phyloP scores from a whole-genome alignment of 2,888 invertebrate species.

The Drosophila pullipes region DNA sequence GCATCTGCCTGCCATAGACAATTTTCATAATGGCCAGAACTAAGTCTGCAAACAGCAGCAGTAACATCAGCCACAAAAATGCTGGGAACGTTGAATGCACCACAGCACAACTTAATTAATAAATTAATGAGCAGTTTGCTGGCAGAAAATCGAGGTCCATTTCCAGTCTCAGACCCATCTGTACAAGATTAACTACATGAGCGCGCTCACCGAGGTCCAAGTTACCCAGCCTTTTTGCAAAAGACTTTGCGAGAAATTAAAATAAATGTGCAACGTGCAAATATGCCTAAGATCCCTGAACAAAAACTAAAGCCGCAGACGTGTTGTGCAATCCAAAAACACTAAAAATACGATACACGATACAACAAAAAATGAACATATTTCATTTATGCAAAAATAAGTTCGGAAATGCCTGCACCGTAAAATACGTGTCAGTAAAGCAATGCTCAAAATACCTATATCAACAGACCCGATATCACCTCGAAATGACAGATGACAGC shows the following conservation, averaged over 20 bases:
- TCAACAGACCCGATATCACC: conserved; percentile 16
- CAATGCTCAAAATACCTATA: conserved; percentile 5
- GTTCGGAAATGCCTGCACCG: conserved; percentile 44
- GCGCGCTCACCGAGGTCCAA: conserved; percentile 17
- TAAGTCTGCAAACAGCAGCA: conserved; percentile 58
- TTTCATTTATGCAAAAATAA: conserved; percentile 57
- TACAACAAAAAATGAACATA: conserved; percentile 17
- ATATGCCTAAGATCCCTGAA: conserved; percentile 55
- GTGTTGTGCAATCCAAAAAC: conserved; percentile 34
- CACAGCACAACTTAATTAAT: conserved; percentile 77
- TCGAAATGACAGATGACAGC: neutral
- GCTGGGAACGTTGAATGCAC: conserved; percentile 46
- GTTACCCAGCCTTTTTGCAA: conserved; percentile 57
- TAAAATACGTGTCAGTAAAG: conserved; percentile 52
- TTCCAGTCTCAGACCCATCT: conserved; percentile 11
- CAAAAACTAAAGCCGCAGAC: conserved; percentile 38
- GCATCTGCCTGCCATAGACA: conserved; percentile 56
- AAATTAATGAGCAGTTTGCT: conserved; percentile 79
- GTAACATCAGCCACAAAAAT: conserved; percentile 16
- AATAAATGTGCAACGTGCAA: conserved; percentile 80
- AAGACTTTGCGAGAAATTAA: conserved; percentile 72
- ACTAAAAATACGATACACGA: conserved; percentile 29
- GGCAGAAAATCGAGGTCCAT: conserved; percentile 43
- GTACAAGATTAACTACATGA: conserved; percentile 65
- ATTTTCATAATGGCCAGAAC: conserved; percentile 79